Base-by-base conservation (phyloP, 2,113 vertebrate species). In the Sisor rabdophorus region DNA sequence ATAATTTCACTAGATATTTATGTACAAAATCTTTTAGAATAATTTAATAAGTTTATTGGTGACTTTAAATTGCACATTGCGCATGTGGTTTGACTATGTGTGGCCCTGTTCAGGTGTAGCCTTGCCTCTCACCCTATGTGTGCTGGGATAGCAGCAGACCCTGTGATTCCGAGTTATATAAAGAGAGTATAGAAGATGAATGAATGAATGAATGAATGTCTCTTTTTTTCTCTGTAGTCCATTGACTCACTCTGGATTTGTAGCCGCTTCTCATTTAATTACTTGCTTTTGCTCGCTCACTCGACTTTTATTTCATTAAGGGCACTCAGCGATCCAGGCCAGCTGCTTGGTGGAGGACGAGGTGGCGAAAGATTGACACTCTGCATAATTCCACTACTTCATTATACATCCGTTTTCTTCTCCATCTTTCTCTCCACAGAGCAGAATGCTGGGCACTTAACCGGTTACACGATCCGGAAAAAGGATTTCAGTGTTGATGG, bases 241-340 rank as follows among this genome's bases (percentile, higher is more conserved):
- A 24, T 36, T 76, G 28, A 48, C 55, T 82, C 93, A 93, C 92
- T 77, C 75, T 92, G 93, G 91, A 94, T 92, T 94, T 93, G 93
- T 93, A 91, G 92, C 94, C 88, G 89, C 90, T 91, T 91, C 93
- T 91, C 87, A 91, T 95, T 93, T 94, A 94, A 93, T 94, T 93
- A 93, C 88, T 71, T 26, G 91, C 90, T 87, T 36, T 36, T 36
- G 32, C 85, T 89, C 86, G 86, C 89, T 86, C 91, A 76, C 85
- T 84, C 89, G 89, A 86, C 90, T 82, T 89, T 91, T 87, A 89
- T 91, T 93, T 96, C 91, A 94, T 94, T 94, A 94, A 90, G 92
- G 89, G 88, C 90, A 88, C 93, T 94, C 90, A 94, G 87, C 90
- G 93, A 95, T 94, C 93, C 94, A 89, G 88, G 84, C 93, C 95